These are phyloP conservation scores for Epinephelus lanceolatus DNA, from an alignment of 2,113 vertebrate species.

Conservation along the genomic window DNA sequence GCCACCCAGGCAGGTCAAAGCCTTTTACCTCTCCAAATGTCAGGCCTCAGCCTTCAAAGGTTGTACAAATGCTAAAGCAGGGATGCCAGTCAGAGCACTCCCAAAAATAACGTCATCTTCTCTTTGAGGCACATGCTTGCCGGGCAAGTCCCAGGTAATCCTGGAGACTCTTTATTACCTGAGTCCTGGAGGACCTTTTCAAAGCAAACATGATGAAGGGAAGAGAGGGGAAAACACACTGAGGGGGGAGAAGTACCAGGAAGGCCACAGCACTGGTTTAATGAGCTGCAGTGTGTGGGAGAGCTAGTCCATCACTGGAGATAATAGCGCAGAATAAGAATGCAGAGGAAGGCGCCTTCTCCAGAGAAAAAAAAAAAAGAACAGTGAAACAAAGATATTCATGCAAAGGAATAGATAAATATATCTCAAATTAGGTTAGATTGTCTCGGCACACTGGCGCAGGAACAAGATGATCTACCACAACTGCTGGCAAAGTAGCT, in stretches of 20 bases:
- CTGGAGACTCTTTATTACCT: constrained; percentile 33
- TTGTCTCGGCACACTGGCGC: background rate
- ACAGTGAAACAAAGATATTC: constrained; percentile 30
- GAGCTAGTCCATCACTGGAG: constrained; percentile 52
- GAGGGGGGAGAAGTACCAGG: constrained; percentile 19
- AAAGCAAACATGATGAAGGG: constrained; percentile 69
- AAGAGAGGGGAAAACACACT: constrained; percentile 17
- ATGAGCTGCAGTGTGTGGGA: constrained; percentile 67
- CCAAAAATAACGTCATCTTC: constrained; percentile 28
- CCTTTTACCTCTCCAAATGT: constrained; percentile 22
- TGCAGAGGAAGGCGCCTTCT: constrained; percentile 9
- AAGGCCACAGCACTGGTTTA: constrained; percentile 43
- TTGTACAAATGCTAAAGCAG: constrained; percentile 43
- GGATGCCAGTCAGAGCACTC: constrained; percentile 27
- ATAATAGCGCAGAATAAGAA: constrained; percentile 64
- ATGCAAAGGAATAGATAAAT: constrained; percentile 43
- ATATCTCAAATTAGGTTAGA: constrained; percentile 31
- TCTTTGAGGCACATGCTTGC: constrained; percentile 12
- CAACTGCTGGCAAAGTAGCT: constrained; percentile 20
- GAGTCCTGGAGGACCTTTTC: constrained; percentile 66
- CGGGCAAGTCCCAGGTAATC: constrained; percentile 46
- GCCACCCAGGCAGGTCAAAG: constrained; percentile 11
- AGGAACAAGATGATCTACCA: background rate
- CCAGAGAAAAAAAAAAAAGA: constrained; percentile 22
- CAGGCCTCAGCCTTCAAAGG: constrained; percentile 8